Percentiles rank a stretch among this genome's conserved stretches.
phyloP scores from a whole-genome alignment of 2,797 vertebrate genomes.

The Gadopsis bispinosus region DNA sequence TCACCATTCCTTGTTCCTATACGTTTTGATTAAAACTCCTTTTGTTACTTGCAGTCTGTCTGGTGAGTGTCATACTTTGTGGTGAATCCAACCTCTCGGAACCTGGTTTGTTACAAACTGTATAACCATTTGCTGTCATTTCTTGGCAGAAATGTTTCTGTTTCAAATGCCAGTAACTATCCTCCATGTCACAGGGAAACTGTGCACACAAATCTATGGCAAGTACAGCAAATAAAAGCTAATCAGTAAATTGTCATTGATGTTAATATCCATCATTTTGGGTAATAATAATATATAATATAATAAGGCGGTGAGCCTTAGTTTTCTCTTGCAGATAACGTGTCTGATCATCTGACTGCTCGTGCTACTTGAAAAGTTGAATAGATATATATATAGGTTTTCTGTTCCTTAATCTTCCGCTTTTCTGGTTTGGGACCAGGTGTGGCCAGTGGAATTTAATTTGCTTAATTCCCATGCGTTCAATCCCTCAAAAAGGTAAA shows the following conservation, averaged over 20 bases:
- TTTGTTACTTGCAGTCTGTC: too few species aligned
- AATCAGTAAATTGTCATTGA: not conserved
- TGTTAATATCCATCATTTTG: not conserved
- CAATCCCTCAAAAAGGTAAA: slow-evolving; percentile 38
- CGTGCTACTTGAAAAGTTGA: not conserved
- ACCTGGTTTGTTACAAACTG: not conserved
- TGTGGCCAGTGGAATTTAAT: slow-evolving; percentile 64
- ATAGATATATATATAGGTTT: too few species aligned
- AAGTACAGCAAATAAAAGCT: not conserved
- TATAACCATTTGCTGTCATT: not conserved
- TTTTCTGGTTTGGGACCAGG: slow-evolving; percentile 63
- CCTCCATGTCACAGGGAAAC: not conserved
- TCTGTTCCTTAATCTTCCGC: slow-evolving; percentile 57
- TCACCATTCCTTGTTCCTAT: too few species aligned
- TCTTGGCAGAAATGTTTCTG: not conserved
- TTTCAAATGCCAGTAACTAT: not conserved
- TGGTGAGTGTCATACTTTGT: too few species aligned
- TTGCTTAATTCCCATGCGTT: slow-evolving; percentile 18
- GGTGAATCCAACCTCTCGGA: too few species aligned
- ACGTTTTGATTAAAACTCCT: too few species aligned
- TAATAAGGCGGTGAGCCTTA: too few species aligned
- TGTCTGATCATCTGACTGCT: not conserved
- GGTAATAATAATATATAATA: not conserved
- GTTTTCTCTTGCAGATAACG: not conserved
- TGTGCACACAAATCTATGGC: too few species aligned